Base-by-base conservation (phyloP, 2,113 vertebrate species). In the Psilopsiagon aymara region DNA sequence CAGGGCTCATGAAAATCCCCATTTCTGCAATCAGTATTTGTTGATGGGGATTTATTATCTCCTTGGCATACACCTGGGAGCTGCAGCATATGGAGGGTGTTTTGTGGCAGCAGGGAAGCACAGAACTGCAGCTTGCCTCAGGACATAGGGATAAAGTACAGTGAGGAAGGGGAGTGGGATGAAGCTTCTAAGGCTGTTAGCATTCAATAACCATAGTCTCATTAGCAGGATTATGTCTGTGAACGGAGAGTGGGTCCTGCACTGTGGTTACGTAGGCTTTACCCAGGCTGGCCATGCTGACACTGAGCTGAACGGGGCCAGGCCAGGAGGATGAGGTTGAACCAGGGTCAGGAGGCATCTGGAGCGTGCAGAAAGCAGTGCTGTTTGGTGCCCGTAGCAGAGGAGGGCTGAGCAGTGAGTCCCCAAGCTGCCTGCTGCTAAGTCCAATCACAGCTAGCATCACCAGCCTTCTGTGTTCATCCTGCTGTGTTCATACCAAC, bases 241-340 rank as follows among this genome's bases (percentile, higher is more conserved):
- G 51, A 88, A 31, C 9, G 0, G 2, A 73, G 57, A n/a, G 9
- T 2, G 2, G 33, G 60, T 46, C 41, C 24, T 46, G 57, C 57
- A 25, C 13, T 4, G 1, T 5, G 29, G 47, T 25, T 31, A 37
- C 2, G 3, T 25, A 37, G 33, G 15, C 35, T 13, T 51, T 44
- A 39, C 41, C 16, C 60, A 27, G 27, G 46, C 27, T 19, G 28
- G 28, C 47, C 47, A 68, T 9, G 33, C 47, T 14, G 41, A 31
- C 25, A 10, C 11, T 0, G 0, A 47, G 29, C 27, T 0, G 0
- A 77, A 29, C 0, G 1, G 5, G 9, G 5, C 11, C 18, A 44
- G 35, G 21, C 12, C 0, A 0, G 53, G 23, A 25, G 24, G 13
- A 33, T 24, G 12, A 67, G 23, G 17, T 44, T 14, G 24, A 47